These are phyloP conservation scores for Ips nitidus DNA, from an alignment of 1,140 invertebrate genomes.

Conservation along the genomic window DNA sequence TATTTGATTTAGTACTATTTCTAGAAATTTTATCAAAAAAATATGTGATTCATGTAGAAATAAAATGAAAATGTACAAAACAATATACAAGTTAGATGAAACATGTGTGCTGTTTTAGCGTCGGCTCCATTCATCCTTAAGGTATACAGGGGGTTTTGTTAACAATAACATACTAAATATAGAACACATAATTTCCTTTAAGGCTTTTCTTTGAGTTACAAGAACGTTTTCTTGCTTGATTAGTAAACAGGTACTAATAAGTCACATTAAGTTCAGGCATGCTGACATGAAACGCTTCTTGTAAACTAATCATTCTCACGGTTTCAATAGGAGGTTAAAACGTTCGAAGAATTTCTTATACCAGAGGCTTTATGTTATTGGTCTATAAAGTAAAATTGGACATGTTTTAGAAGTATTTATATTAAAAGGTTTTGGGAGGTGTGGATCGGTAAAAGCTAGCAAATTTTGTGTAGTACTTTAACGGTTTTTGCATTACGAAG, in stretches of 20 bases:
- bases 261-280: conserved; percentile 5
- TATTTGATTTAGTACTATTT: too few relatives aligned
- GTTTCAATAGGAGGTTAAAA: conserved; percentile 4
- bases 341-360: background rate
- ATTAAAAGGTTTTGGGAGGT: too few relatives aligned
- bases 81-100: background rate
- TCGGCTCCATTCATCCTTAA: conserved; percentile 1
- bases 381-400: too few relatives aligned
- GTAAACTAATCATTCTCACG: conserved; percentile 8
- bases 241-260: conserved; percentile 22
- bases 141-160: conserved; percentile 12
- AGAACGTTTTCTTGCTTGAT: conserved; percentile 15
- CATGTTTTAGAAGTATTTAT: too few relatives aligned
- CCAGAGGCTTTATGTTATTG: too few relatives aligned
- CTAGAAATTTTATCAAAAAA: too few relatives aligned
- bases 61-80: too few relatives aligned
- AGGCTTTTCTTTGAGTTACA: conserved; percentile 17
- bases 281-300: conserved; percentile 10
- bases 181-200: conserved; percentile 22
- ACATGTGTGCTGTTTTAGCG: background rate
- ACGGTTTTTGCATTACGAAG: conserved; percentile 13
- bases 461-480: background rate
- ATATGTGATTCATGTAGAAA: too few relatives aligned
- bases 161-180: conserved; percentile 19
- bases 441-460: background rate